Base-by-base conservation (phyloP, 2,113 vertebrate species). In the Silurus asotus region DNA sequence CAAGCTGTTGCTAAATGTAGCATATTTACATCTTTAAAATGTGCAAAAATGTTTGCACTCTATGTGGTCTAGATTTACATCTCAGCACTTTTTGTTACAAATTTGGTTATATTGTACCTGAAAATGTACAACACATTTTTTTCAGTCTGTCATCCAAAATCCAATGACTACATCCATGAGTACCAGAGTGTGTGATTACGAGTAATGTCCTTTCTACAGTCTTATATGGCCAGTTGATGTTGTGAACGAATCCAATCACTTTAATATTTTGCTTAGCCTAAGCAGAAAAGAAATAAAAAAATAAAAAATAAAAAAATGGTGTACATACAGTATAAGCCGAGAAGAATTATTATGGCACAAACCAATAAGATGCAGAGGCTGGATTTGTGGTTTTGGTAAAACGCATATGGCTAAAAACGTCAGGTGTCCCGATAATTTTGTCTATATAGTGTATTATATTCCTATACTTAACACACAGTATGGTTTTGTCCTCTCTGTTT, bases 391-490 rank as follows among this genome's bases (percentile, higher is more conserved):
- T 37, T 37, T 37, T 37, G 37, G 37, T 37, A 2, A 37, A 37
- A 37, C 3, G 3, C 37, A 37, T 2, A 37, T 37, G 37, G 37
- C 37, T 37, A 2, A 37, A 37, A 37, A 37, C 2, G 37, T 37
- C 37, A 37, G 37, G 37, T 37, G 37, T 37, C 37, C 37, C 37
- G 3, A 37, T 37, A 37, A 1, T 37, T 37, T 37, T 37, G 37
- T 37, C 37, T 37, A 37, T 37, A 37, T 37, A 37, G 53, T 64
- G 37, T 61, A 76, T 76, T 62, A 84, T n/a, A 7, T 23, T 59
- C 83, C 25, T 77, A 9, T 84, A 84, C 77, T 84, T 84, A 51
- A 49, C 28, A 49, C n/a, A 37, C 49, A 78, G 59, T 77, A 72
- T 77, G 77, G 8, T 75, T 77, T 76, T 75, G 58, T 58, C 20